Evolutionary conservation across 1,140 invertebrate species (phyloP).

Genomic region (Drosophila nebulosa): DNA sequence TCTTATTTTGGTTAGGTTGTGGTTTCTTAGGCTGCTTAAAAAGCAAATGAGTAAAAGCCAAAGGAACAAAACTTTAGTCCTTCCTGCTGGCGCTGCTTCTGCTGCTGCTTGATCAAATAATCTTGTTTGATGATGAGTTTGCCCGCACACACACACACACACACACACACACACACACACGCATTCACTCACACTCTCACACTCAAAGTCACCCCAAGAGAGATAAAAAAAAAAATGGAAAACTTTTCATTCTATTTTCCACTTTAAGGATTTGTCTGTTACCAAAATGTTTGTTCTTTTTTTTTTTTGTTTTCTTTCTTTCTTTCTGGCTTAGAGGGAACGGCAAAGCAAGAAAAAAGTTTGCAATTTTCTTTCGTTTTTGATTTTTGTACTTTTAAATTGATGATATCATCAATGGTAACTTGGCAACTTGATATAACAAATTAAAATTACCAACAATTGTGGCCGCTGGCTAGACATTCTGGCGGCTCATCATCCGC

Average conservation of each 20-base stretch:
- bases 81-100: not conserved
- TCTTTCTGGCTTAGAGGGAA: not conserved
- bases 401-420: slow-evolving; percentile 23
- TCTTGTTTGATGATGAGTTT: slow-evolving; percentile 79
- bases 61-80: slow-evolving; percentile 42
- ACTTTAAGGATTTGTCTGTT: slow-evolving; percentile 73
- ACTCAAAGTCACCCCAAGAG: slow-evolving; percentile 21
- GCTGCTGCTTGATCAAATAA: slow-evolving; percentile 75
- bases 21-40: slow-evolving; percentile 25
- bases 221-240: slow-evolving; percentile 40
- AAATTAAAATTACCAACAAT: slow-evolving; percentile 72
- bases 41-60: slow-evolving; percentile 60
- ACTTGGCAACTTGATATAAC: slow-evolving; percentile 51
- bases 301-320: too few species aligned
- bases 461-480: slow-evolving; percentile 13
- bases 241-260: slow-evolving; percentile 77
- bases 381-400: slow-evolving; percentile 75
- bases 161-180: slow-evolving; percentile 21
- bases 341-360: slow-evolving; percentile 10
- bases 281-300: slow-evolving; percentile 44
- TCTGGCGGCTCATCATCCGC: not conserved
- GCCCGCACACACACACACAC: slow-evolving; percentile 42
- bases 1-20: not conserved
- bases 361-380: slow-evolving; percentile 63
- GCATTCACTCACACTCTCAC: slow-evolving; percentile 26